These are phyloP conservation scores for Buathra laborator DNA, from an alignment of 2,888 invertebrate genomes.

Conservation along the genomic window DNA sequence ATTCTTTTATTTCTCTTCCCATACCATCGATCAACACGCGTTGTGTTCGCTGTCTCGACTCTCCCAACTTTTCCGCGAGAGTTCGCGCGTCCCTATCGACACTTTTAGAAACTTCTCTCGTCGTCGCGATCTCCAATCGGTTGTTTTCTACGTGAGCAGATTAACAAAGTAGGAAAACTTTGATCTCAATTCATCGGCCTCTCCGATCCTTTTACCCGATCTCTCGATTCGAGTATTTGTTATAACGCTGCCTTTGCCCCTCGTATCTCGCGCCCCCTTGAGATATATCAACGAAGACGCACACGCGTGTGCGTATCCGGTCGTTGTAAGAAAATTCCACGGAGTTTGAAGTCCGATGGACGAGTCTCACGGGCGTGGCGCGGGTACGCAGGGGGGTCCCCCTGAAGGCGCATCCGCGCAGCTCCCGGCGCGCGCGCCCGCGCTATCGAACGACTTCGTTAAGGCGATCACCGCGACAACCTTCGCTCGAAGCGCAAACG, in stretches of 20 bases:
- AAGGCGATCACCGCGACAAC: constrained; percentile 22
- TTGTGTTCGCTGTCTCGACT: constrained; percentile 32
- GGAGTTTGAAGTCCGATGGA: constrained; percentile 22
- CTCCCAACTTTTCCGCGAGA: constrained; percentile 66
- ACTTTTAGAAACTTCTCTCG: constrained; percentile 62
- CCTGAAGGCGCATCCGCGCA: constrained; percentile 15
- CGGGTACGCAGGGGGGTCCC: constrained; percentile 15
- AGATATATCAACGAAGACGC: not conserved
- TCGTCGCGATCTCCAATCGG: not conserved
- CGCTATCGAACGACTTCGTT: constrained; percentile 60
- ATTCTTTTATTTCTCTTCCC: not conserved
- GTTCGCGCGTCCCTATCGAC: constrained; percentile 53
- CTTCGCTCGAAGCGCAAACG: constrained; percentile 19
- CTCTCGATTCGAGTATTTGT: constrained; percentile 25
- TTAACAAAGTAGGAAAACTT: constrained; percentile 62
- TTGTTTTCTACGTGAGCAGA: constrained; percentile 55
- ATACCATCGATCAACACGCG: constrained; percentile 2
- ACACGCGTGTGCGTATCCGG: constrained; percentile 36
- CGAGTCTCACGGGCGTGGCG: constrained; percentile 48
- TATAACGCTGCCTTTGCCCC: not conserved
- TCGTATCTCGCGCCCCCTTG: not conserved
- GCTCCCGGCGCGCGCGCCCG: constrained; percentile 4
- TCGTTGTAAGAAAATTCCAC: constrained; percentile 40
- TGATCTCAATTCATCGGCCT: constrained; percentile 46
- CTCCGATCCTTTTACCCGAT: not conserved